Evolutionary conservation across 2,888 invertebrate genomes (phyloP).

Genomic region (Cantharis rufa): DNA sequence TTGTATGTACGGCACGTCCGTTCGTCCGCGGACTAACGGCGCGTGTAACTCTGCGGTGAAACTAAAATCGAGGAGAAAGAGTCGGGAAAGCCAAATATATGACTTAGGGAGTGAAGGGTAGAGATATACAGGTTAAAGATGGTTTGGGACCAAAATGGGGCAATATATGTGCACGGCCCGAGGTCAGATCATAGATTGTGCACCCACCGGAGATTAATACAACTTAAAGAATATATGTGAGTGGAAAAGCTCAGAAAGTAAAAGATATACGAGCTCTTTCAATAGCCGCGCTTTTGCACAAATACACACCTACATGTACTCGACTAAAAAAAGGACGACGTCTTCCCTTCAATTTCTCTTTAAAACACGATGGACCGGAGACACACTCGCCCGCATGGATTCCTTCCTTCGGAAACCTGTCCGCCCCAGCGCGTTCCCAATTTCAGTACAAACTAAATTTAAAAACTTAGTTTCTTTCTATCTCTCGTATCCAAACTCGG

Average conservation of each 20-base stretch:
- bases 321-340: neutral
- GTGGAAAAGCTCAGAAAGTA: slow-evolving; percentile 7
- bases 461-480: slow-evolving; percentile 50
- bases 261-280: slow-evolving; percentile 18
- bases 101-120: slow-evolving; percentile 34
- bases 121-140: slow-evolving; percentile 8
- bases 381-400: slow-evolving; percentile 48
- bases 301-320: neutral
- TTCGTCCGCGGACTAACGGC: slow-evolving; percentile 52
- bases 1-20: slow-evolving; percentile 39
- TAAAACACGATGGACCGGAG: slow-evolving; percentile 42
- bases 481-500: slow-evolving; percentile 31
- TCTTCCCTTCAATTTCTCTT: neutral
- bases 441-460: slow-evolving; percentile 53
- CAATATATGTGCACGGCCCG: slow-evolving; percentile 31
- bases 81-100: slow-evolving; percentile 39
- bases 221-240: slow-evolving; percentile 30
- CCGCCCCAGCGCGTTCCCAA: slow-evolving; percentile 50
- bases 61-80: slow-evolving; percentile 38
- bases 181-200: slow-evolving; percentile 32
- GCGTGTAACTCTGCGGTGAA: slow-evolving; percentile 52
- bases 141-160: slow-evolving; percentile 27
- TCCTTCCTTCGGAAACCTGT: slow-evolving; percentile 41
- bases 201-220: slow-evolving; percentile 33
- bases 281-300: slow-evolving; percentile 9